A percentile compares a stretch with the other conserved stretches of the same genome.
phyloP scores from a whole-genome alignment of 2,888 invertebrate genomes.

The Rhagonycha lutea region DNA sequence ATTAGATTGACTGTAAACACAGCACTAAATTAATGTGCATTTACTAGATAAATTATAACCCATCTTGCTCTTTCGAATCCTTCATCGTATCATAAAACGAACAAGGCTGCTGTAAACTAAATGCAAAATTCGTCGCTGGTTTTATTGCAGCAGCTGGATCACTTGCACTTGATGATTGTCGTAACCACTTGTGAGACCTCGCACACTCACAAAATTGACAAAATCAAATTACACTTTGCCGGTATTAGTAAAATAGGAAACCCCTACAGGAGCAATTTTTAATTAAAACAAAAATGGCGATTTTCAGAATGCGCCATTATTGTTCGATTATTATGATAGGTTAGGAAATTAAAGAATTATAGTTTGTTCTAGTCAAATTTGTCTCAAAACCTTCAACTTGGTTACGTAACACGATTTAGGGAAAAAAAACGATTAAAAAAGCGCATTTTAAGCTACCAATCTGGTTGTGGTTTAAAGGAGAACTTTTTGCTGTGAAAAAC shows the following conservation, averaged over 20 bases:
- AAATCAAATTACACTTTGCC: not conserved
- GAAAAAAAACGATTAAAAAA: not conserved
- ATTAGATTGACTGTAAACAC: slow-evolving; percentile 23
- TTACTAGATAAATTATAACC: slow-evolving; percentile 7
- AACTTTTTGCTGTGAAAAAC: not conserved
- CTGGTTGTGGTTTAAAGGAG: not conserved
- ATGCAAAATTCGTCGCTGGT: slow-evolving; percentile 14
- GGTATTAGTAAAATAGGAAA: not conserved
- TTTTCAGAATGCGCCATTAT: not conserved
- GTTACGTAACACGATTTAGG: not conserved
- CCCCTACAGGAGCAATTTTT: not conserved
- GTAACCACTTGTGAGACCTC: slow-evolving; percentile 30
- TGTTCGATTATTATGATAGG: not conserved
- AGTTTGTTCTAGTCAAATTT: not conserved
- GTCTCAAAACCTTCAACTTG: not conserved
- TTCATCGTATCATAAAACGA: not conserved
- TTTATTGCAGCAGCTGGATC: slow-evolving; percentile 23
- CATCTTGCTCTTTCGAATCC: slow-evolving; percentile 9
- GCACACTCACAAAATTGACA: slow-evolving; percentile 23
- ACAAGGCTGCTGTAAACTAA: slow-evolving; percentile 7
- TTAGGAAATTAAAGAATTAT: not conserved
- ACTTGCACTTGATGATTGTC: slow-evolving; percentile 28
- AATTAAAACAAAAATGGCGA: not conserved
- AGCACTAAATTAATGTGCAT: slow-evolving; percentile 11
- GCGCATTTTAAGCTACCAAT: not conserved